Base-by-base conservation (phyloP, 1,140 invertebrate genomes). In the Triops longicaudatus region DNA sequence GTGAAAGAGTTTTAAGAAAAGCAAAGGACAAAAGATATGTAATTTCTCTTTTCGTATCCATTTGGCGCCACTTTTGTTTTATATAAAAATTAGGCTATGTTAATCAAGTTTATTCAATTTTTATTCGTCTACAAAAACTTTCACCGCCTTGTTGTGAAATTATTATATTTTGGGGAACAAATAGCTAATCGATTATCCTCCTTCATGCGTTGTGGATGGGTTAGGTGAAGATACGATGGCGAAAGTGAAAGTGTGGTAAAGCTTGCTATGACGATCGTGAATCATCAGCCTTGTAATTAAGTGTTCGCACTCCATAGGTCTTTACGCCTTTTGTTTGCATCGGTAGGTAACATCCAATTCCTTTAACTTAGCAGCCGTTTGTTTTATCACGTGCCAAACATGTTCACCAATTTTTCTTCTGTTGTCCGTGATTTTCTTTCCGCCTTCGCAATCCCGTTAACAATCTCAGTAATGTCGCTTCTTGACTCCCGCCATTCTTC, bases 21-120 rank as follows among this genome's bases (percentile, higher is more conserved):
- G 22, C 6, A 22, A 22, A 63, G 22, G 50, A 63, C 50, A 63
- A 63, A 63, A n/a, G 50, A 63, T 63, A 22, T 63, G 50, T 63
- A 63, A 63, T 63, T 63, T 63, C 50, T 63, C 50, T 63, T 63
- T 63, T 63, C 50, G 22, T 63, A 22, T 63, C 50, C 50, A 63
- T 63, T 63, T 63, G 17, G 22, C 50, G 22, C 50, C 50, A 12
- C 17, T 63, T 63, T 63, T 63, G 50, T 63, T 63, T 22, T 63
- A 63, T 63, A 63, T 63, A 63, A 63, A 63, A 63, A 63, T 63
- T 63, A 63, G 50, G 50, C 50, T 63, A n/a, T 63, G 50, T 63
- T 63, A 63, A 63, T 63, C 50, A 63, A 63, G 50, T 63, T 9
- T 63, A 63, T 63, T 63, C 50, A 63, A 63, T 14, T 63, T 63